phyloP scores from a whole-genome alignment of 2,113 vertebrate species.

The Psephotus haematonotus region DNA sequence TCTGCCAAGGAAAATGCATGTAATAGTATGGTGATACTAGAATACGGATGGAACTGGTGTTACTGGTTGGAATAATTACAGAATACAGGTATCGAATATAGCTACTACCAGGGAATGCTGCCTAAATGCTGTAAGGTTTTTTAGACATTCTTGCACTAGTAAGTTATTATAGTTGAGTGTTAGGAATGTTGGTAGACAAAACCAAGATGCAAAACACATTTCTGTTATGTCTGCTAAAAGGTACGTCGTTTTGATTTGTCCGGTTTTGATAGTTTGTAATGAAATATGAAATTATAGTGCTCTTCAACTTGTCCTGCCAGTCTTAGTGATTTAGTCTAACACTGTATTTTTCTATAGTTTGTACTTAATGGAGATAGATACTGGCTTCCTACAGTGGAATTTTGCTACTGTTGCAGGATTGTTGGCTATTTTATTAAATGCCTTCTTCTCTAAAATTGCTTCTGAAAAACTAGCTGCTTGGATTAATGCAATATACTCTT shows the following conservation, averaged over 20 bases:
- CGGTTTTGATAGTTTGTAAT: neutral
- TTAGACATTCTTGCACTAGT: neutral
- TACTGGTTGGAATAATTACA: neutral
- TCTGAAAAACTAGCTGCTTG: neutral
- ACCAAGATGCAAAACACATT: neutral
- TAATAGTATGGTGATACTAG: neutral
- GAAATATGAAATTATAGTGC: neutral
- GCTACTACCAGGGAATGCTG: neutral
- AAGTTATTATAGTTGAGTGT: neutral
- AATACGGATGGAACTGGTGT: neutral
- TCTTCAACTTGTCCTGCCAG: neutral
- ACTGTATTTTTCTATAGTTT: neutral
- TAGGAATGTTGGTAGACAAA: neutral
- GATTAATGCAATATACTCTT: neutral
- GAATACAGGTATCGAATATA: neutral
- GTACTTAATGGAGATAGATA: neutral
- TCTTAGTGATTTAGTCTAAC: neutral
- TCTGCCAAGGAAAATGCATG: neutral
- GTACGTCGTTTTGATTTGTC: neutral
- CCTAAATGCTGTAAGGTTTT: neutral
- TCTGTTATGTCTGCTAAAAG: neutral
- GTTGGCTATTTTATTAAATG: neutral
- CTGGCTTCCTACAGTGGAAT: neutral
- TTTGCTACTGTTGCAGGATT: neutral
- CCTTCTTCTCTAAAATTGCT: constrained; percentile 17